Evolutionary conservation across 2,797 vertebrate genomes (phyloP), one percentile per base, ranked within the genome.

Genomic region (Chelmon rostratus): DNA sequence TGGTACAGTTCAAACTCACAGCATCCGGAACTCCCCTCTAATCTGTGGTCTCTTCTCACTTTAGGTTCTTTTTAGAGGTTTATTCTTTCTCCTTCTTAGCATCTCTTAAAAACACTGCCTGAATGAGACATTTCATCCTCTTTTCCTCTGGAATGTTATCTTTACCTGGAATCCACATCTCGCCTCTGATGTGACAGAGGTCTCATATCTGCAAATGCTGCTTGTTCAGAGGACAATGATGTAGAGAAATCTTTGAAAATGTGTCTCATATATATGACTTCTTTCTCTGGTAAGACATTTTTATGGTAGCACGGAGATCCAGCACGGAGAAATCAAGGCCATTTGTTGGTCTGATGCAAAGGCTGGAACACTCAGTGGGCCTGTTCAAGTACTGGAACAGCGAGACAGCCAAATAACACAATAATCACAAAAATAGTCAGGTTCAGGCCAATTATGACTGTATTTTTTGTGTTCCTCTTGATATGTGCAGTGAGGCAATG

Each of bases 1-100:
- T 91, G 95, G 95, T 95, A 94, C 6, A 16, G 62, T 81, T 11
- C 9, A 58, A 46, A 46, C 57, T 21, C 50, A 53, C 42, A 2
- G 35, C 54, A 18, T 31, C 53, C 38, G 21, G 18, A 25, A 8
- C 38, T 37, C 8, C 15, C 61, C 38, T 33, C 23, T 64, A 0
- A 28, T 37, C 61, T 35, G 33, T 13, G 38, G n/a, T 66, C 42
- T 72, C 9, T n/a, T 15, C 31, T 42, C 33, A 0, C 28, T 57
- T 46, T 2, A 31, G 2, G 7, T 35, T 28, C 3, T 40, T 44
- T 33, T 46, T 3, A 28, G 6, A 46, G 10, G 19, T 46, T 31
- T 31, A 33, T 19, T 12, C n/a, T 46, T 35, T 28, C 38, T 37
- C 4, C 1, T 53, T 42, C 10, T 44, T 31, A 3, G 46, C 33